phyloP scores from a whole-genome alignment of 2,888 invertebrate genomes.

The Agriopis marginaria region DNA sequence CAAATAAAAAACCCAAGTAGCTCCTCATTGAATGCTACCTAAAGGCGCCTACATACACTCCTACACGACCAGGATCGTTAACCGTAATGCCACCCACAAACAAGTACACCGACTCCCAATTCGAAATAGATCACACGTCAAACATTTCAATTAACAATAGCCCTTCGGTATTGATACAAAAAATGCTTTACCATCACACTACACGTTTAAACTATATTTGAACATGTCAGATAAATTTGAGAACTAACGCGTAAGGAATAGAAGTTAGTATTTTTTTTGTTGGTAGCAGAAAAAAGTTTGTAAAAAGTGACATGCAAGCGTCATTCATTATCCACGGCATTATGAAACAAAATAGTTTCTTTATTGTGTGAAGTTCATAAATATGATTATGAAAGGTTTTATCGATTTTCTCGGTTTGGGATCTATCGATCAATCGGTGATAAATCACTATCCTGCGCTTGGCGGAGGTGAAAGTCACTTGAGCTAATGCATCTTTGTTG shows the following conservation, averaged over 20 bases:
- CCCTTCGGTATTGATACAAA: conserved; percentile 54
- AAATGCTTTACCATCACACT: conserved; percentile 37
- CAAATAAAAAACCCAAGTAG: conserved; percentile 10
- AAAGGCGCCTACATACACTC: conserved; percentile 45
- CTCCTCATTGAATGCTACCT: conserved; percentile 37
- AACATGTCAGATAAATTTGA: conserved; percentile 28
- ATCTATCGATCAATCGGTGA: conserved; percentile 60
- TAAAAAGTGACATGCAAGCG: conserved; percentile 44
- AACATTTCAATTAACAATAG: conserved; percentile 72
- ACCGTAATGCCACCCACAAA: conserved; percentile 59
- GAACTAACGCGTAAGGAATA: conserved; percentile 21
- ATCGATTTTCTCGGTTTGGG: conserved; percentile 49
- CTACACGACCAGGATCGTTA: conserved; percentile 28
- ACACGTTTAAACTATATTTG: neutral
- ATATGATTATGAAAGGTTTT: conserved; percentile 50
- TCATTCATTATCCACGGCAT: conserved; percentile 53
- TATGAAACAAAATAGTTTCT: conserved; percentile 52
- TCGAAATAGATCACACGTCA: conserved; percentile 63
- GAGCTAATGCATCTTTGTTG: conserved; percentile 51
- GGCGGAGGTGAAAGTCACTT: conserved; percentile 62
- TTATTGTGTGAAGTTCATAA: conserved; percentile 54
- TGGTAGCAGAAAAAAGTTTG: conserved; percentile 26
- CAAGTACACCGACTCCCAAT: conserved; percentile 48
- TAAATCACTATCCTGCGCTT: conserved; percentile 60
- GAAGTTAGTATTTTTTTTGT: neutral